Percentiles rank a stretch among this genome's conserved stretches.
These are phyloP conservation scores for Pinctada fucata DNA, from an alignment of 2,888 invertebrate species.

Conservation along the genomic window DNA sequence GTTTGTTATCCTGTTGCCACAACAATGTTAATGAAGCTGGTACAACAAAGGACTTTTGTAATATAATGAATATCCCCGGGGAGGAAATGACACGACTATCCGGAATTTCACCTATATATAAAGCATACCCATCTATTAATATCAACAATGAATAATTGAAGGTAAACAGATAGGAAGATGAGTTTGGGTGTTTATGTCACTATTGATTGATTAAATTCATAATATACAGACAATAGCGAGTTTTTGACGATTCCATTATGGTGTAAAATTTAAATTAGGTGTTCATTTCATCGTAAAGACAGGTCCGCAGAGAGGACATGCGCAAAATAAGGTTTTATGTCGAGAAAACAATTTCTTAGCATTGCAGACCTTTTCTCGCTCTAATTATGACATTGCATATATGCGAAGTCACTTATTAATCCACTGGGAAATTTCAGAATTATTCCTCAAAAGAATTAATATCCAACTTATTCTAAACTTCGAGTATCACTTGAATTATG, in stretches of 20 bases:
- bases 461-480: no score
- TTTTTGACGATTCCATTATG: background rate
- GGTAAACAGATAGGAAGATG: slow-evolving; percentile 1
- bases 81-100: background rate
- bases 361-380: no score
- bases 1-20: background rate
- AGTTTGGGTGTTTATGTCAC: background rate
- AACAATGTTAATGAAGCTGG: background rate
- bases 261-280: no score
- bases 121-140: background rate
- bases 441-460: no score
- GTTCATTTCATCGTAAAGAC: no score
- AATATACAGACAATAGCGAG: background rate
- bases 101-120: background rate
- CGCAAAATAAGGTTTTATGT: no score
- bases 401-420: no score
- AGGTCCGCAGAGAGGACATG: no score
- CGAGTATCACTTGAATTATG: no score
- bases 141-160: background rate
- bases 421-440: no score
- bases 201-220: background rate
- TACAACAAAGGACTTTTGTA: background rate
- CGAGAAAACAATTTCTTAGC: no score
- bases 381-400: no score
- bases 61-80: background rate